A percentile compares a stretch with the other conserved stretches of the same genome.
These are phyloP conservation scores for Frieseomelitta varia DNA, from an alignment of 1,140 invertebrate species.

Conservation along the genomic window DNA sequence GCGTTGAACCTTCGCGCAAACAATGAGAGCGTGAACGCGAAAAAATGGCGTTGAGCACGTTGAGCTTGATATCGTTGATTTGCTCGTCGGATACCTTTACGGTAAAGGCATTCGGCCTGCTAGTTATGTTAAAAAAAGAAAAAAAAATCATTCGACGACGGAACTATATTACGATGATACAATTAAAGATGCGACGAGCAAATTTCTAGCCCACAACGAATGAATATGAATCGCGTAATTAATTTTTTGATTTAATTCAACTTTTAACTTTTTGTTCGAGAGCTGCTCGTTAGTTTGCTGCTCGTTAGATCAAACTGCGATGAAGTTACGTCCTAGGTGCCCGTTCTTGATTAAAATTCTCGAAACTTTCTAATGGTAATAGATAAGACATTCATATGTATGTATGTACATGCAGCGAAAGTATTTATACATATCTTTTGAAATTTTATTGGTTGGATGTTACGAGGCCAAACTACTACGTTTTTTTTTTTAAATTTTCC, in stretches of 20 bases:
- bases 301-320: neutral
- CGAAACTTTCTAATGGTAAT: neutral
- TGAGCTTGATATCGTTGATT: slow-evolving; percentile 53
- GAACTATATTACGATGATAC: neutral
- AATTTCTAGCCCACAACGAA: too few species aligned
- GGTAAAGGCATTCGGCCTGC: neutral
- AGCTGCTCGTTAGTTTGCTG: neutral
- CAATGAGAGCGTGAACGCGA: slow-evolving; percentile 80
- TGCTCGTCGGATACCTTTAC: neutral
- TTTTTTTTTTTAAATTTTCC: too few species aligned
- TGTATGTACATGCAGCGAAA: too few species aligned
- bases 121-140: neutral
- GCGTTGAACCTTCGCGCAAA: slow-evolving; percentile 74
- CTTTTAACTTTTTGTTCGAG: too few species aligned
- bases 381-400: too few species aligned
- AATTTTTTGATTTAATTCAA: too few species aligned
- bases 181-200: neutral
- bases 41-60: slow-evolving; percentile 63
- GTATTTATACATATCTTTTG: too few species aligned
- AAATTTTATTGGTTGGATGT: too few species aligned
- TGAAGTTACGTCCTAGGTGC: neutral
- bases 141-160: too few species aligned
- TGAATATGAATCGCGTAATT: neutral
- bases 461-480: too few species aligned
- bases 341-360: neutral